Evolutionary conservation across 1,140 invertebrate species (phyloP).

Genomic region (Scaptomyza montana): DNA sequence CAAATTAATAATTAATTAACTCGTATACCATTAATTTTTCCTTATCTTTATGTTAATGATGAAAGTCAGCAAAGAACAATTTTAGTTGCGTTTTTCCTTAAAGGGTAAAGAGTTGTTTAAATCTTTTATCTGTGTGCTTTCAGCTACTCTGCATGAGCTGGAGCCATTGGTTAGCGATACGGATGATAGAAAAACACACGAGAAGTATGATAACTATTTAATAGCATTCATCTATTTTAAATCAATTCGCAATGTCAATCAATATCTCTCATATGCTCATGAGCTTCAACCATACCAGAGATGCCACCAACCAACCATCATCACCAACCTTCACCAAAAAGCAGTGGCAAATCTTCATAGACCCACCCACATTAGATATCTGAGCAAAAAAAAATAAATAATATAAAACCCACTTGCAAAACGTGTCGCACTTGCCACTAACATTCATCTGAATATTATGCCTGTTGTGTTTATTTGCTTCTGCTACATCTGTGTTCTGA

Average conservation of each 20-base stretch:
- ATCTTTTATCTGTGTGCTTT: conserved; percentile 78
- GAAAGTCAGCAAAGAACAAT: conserved; percentile 36
- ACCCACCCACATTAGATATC: conserved; percentile 29
- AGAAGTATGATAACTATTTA: conserved; percentile 79
- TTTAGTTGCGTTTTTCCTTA: conserved; percentile 28
- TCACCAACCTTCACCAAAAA: neutral
- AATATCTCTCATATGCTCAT: conserved; percentile 40
- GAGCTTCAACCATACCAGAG: conserved; percentile 54
- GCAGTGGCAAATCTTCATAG: conserved; percentile 16
- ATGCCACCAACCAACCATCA: conserved; percentile 17
- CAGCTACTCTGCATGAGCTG: conserved; percentile 86
- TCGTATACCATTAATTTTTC: conserved; percentile 34
- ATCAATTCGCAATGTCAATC: conserved; percentile 29
- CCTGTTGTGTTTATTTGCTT: conserved; percentile 1
- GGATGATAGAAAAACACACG: conserved; percentile 84
- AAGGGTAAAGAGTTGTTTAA: conserved; percentile 59
- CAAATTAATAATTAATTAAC: conserved; percentile 52
- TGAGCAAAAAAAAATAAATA: conserved; percentile 5
- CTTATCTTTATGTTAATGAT: conserved; percentile 60
- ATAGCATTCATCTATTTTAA: conserved; percentile 20
- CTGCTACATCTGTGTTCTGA: conserved; percentile 10
- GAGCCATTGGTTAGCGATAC: conserved; percentile 91
- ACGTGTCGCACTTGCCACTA: conserved; percentile 38
- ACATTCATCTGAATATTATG: conserved; percentile 29
- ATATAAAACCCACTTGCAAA: conserved; percentile 27